Evolutionary conservation across 2,888 invertebrate species (phyloP).

Genomic region (Drosophila koepferae): DNA sequence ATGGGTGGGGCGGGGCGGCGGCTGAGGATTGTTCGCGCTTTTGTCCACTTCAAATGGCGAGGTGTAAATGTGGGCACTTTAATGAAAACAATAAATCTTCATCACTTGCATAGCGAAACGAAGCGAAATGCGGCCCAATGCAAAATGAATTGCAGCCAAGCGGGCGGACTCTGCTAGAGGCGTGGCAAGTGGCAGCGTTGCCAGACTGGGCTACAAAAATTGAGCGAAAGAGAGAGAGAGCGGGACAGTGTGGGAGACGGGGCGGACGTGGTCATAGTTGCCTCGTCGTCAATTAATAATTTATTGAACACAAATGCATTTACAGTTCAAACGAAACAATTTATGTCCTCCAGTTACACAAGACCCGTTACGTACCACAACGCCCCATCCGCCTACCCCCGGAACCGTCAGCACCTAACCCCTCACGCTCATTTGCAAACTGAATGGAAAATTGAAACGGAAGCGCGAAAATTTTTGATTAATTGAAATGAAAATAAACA

Average conservation of each 20-base stretch:
- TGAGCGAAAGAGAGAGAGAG: not conserved
- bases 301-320: constrained; percentile 73
- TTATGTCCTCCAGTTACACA: constrained; percentile 47
- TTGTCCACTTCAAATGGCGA: constrained; percentile 51
- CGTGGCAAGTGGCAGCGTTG: constrained; percentile 21
- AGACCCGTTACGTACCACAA: not conserved
- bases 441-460: constrained; percentile 52
- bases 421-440: not conserved
- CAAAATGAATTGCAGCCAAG: constrained; percentile 52
- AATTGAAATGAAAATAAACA: constrained; percentile 64
- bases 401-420: not conserved
- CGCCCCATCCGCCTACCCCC: not conserved
- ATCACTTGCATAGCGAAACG: constrained; percentile 54
- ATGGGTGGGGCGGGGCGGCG: not conserved
- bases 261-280: not conserved
- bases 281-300: constrained; percentile 53
- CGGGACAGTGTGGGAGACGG: not conserved
- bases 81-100: constrained; percentile 79
- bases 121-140: constrained; percentile 52
- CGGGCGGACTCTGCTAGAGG: not conserved
- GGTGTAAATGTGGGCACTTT: constrained; percentile 76
- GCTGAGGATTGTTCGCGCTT: not conserved
- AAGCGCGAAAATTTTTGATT: constrained; percentile 66
- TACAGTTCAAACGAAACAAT: constrained; percentile 62
- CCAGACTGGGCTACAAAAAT: not conserved